Base-by-base conservation (phyloP, 2,113 vertebrate genomes). In the Python bivittatus region DNA sequence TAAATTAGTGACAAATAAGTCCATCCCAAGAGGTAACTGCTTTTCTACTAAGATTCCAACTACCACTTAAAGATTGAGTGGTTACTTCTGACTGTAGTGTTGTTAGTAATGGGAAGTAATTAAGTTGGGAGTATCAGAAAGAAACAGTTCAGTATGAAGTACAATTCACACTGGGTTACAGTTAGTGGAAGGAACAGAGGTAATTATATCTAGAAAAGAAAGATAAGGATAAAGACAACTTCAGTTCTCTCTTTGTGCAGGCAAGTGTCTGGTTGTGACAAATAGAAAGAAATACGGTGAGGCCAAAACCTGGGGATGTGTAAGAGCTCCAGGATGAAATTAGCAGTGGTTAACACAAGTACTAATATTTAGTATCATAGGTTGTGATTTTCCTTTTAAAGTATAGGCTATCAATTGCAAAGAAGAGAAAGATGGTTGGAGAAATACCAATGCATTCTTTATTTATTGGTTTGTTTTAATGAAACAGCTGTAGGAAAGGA, bases 351-450 rank as follows among this genome's bases (percentile, higher is more conserved):
- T 44, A 94, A 79, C 79, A 90, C 2, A 0, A 85, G 25, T 20
- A 89, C 56, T 53, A 61, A 60, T 29, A 0, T 0, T 83, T 95
- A 25, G 22, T 42, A 25, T 72, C 1, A 0, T 25, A 94, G 84
- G 25, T 92, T 95, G 95, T 93, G 86, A 91, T 90, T 96, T 96
- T 85, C 58, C 13, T 92, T 61, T 53, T 38, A 92, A 52, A 91
- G 61, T n/a, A 94, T 54, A 94, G 48, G 84, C 29, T 92, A 87
- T 23, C 5, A 56, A n/a, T 22, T 13, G 13, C 7, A 52, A 20
- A 12, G n/a, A 89, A 33, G 5, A 90, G 52, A n/a, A 93, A 92
- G 48, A 54, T 12, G 44, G 85, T 84, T 22, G 53, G 29, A 90
- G 22, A 56, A 23, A n/a, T 90, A 23, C 2, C 0, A 92, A 22